Evolutionary conservation across 2,797 vertebrate species (phyloP).

Genomic region (Enteromius radiatus): DNA sequence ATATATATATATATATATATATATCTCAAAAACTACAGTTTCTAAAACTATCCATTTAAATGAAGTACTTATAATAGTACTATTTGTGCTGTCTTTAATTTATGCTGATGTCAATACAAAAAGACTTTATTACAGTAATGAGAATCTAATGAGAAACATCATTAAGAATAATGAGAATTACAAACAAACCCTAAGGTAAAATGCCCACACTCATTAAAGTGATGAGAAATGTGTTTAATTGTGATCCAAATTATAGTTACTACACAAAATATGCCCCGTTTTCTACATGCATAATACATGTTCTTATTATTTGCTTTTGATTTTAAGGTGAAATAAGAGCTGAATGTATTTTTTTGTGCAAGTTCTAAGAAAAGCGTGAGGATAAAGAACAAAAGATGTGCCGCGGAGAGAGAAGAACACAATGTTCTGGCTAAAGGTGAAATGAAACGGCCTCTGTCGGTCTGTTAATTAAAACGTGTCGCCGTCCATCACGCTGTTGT

Average conservation of each 20-base stretch:
- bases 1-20: too few species aligned
- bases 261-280: background rate
- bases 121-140: conserved; percentile 9
- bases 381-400: conserved; percentile 21
- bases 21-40: background rate
- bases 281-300: background rate
- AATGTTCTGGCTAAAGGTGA: conserved; percentile 35
- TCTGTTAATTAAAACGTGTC: conserved; percentile 58
- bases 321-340: background rate
- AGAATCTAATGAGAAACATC: conserved; percentile 4
- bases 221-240: conserved; percentile 22
- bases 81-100: background rate
- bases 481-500: conserved; percentile 56
- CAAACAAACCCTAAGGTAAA: conserved; percentile 16
- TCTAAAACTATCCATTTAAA: background rate
- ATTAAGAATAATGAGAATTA: conserved; percentile 1
- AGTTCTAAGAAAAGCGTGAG: background rate
- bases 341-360: background rate
- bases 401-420: background rate
- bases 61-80: too few species aligned
- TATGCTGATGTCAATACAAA: background rate
- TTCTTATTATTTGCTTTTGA: background rate
- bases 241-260: conserved; percentile 6
- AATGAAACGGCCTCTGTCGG: conserved; percentile 32
- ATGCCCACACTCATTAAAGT: conserved; percentile 17